Evolutionary conservation across 2,888 invertebrate genomes (phyloP), one percentile per base, ranked within the genome.

Genomic region (Polietes domitor): DNA sequence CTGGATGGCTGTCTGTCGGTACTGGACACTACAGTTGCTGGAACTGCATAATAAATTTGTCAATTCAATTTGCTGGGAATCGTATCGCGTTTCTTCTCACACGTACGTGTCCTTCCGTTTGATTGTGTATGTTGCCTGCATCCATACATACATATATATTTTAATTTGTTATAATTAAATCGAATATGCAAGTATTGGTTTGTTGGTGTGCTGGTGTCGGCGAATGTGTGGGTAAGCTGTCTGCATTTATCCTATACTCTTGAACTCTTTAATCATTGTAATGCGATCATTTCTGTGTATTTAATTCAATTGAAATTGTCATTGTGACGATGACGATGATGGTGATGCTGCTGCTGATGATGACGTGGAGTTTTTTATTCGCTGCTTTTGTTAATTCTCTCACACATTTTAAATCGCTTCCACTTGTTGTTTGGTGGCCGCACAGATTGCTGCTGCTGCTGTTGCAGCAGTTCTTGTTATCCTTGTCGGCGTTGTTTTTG

Each of bases 111-210:
- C 47, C 26, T 24, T 43, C n/a, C 41, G 65, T 15, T 9, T 41
- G 26, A 2, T 2, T 24, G 12, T 58, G 26, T 58, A 10, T 21
- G 21, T 53, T 58, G 58, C 5, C 26, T 58, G 24, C 10, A 1
- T 55, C 9, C 19, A 65, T 19, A 7, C 43, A 43, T 24, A 21
- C 15, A 68, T 50, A 43, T n/a, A 63, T 43, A 74, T 68, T 32
- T 76, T 76, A 77, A 80, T 80, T 77, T 80, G 73, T 77, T 28
- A 55, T 80, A 72, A 77, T 77, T 75, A 83, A 80, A 80, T 83
- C 19, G 19, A 37, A 28, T 7, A 53, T 77, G 32, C 65, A 41
- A 47, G 24, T 24, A 10, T 17, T 17, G n/a, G n/a, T n/a, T n/a
- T n/a, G n/a, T n/a, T n/a, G n/a, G n/a, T n/a, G n/a, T n/a, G n/a